Conservation (phyloP, 64 coral and sea anemone species). For the Anthopleura sola region DNA sequence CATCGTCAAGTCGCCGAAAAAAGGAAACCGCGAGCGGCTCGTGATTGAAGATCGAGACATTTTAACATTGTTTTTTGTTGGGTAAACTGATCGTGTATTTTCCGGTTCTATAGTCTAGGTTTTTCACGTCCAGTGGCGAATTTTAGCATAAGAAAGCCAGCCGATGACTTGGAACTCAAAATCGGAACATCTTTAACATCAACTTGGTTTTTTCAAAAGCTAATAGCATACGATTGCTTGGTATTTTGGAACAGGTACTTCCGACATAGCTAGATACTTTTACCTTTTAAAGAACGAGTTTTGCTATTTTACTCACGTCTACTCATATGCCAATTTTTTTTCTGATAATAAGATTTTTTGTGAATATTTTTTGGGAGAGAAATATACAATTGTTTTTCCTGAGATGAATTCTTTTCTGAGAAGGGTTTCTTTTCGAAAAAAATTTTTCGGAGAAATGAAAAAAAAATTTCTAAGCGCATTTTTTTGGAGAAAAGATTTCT, state of each 20-base stretch:
- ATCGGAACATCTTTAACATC: not conserved
- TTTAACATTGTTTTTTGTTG: conserved; percentile 11
- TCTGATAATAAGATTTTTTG: too few species aligned
- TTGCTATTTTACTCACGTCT: too few species aligned
- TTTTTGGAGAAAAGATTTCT: too few species aligned
- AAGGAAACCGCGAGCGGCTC: not conserved
- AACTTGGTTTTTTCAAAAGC: not conserved
- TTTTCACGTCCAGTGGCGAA: not conserved
- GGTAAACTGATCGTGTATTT: not conserved
- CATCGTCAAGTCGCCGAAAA: not conserved
- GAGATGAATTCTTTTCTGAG: too few species aligned
- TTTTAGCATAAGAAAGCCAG: not conserved
- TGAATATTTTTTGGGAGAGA: too few species aligned
- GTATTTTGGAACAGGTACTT: not conserved
- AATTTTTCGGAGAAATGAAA: too few species aligned
- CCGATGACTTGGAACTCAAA: not conserved
- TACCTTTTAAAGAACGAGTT: not conserved
- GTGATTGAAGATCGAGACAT: not conserved
- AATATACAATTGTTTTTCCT: too few species aligned
- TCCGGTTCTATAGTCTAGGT: not conserved
- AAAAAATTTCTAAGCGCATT: too few species aligned
- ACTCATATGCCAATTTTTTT: too few species aligned
- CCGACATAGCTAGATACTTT: too few species aligned
- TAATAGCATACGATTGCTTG: not conserved
- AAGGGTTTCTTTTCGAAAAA: too few species aligned